Base-by-base conservation (phyloP, 2,888 invertebrate genomes). In the Spisula solida region DNA sequence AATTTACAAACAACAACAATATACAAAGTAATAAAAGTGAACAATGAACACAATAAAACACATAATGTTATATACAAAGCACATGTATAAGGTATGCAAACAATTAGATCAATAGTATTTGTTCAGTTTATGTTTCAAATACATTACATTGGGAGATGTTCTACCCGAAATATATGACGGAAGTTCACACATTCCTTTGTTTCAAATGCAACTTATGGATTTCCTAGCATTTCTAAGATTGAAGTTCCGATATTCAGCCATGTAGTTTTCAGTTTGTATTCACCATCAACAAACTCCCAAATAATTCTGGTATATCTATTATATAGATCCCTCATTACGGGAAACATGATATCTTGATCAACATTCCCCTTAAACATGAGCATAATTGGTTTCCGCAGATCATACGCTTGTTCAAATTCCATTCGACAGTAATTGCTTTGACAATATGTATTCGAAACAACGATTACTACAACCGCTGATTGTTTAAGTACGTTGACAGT, bases 351-450 rank as follows among this genome's bases (percentile, higher is more conserved):
- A 66, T 66, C 60, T 66, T 66, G n/a, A 12, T 66, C 60, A 10
- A 66, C 60, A 66, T 66, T n/a, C 8, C 60, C 60, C 8, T 66
- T 66, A 25, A 25, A 66, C 60, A 66, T 66, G 25, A 81, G 20
- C 55, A 81, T 18, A 29, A 81, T 81, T 8, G 81, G 81, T 25
- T 55, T 81, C 47, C 48, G 29, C 31, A 81, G 25, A 31, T n/a
- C 81, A 29, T 55, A 81, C 55, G 81, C 81, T 81, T 81, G 81
- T 34, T 81, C 81, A 25, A 81, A 51, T 55, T 81, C 81, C 25
- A 55, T 55, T 55, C 14, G 47, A 81, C 81, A 81, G n/a, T 55
- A 29, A 29, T 4, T 12, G 31, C 81, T 81, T 29, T 81, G 81
- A 18, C 81, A 81, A 55, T 55, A 81, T 0, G 51, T 16, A 55